Base-by-base conservation (phyloP, 2,888 invertebrate genomes). In the Synanthedon myopaeformis region DNA sequence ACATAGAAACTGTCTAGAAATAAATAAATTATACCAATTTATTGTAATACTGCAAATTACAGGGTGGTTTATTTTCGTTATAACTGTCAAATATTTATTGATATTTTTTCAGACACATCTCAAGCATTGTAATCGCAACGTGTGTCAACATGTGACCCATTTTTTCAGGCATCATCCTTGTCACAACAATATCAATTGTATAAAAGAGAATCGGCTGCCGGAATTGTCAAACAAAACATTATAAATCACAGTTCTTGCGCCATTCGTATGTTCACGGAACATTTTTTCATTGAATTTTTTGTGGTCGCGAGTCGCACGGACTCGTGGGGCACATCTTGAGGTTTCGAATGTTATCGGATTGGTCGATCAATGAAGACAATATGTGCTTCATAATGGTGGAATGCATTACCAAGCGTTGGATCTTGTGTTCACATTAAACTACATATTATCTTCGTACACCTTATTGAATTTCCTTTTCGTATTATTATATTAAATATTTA, bases 191-290 rank as follows among this genome's bases (percentile, higher is more conserved):
- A 70, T 70, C 66, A 68, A 60, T 72, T 74, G 75, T 76, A 79
- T 74, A 79, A 76, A 72, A 73, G 64, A 10, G 28, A 51, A 70
- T 71, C 66, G 76, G 69, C 76, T 79, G 74, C 79, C 80, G 80
- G 77, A 81, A 79, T 74, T 73, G 62, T 59, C 64, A 54, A 63
- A 73, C 74, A 74, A 77, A 75, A 69, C 69, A 64, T 66, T 65
- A 76, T 79, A 79, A 79, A 78, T 79, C 76, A 77, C 65, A 53
- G 57, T 52, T 51, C 51, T 14, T 35, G n/a, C 28, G 10, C 13
- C 51, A 12, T 51, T 41, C 52, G 6, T 11, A 11, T 54, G 23
- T 57, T 61, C 55, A 53, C 54, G 56, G 58, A 56, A 57, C 28
- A 55, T 49, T 53, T 56, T 58, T 59, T 51, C 54, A 54, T 53